Conservation (phyloP, 2,888 invertebrate genomes). For the Agrotis segetum region DNA sequence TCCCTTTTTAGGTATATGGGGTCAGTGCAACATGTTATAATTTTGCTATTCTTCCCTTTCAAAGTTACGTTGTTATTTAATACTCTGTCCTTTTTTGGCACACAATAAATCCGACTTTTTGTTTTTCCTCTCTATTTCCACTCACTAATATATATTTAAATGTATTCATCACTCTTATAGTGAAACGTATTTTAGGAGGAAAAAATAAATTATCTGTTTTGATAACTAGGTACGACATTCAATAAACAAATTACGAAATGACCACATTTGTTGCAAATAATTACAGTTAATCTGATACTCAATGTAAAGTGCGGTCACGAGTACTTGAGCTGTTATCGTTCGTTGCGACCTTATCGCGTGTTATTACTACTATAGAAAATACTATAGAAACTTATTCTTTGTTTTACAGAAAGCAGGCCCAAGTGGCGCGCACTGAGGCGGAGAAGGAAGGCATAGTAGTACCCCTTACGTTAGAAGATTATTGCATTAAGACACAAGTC, state of each 20-base stretch:
- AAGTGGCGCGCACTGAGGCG: slow-evolving; percentile 98
- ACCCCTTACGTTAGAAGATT: slow-evolving; percentile 99
- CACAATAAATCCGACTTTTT: too few relatives aligned
- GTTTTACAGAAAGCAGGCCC: slow-evolving; percentile 97
- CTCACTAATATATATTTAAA: too few relatives aligned
- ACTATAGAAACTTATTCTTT: slow-evolving; percentile 29
- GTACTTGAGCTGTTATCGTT: slow-evolving; percentile 48
- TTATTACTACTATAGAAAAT: slow-evolving; percentile 12
- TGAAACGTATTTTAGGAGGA: background rate
- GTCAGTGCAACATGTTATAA: too few relatives aligned
- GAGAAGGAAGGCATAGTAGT: slow-evolving; percentile 99
- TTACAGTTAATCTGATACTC: slow-evolving; percentile 22
- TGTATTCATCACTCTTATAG: too few relatives aligned
- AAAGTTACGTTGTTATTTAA: too few relatives aligned
- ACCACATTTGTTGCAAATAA: slow-evolving; percentile 36
- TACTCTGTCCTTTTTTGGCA: too few relatives aligned
- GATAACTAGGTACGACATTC: background rate
- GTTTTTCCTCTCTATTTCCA: too few relatives aligned
- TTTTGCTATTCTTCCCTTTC: too few relatives aligned
- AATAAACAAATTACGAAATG: slow-evolving; percentile 18
- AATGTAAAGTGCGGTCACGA: slow-evolving; percentile 37
- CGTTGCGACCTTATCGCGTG: slow-evolving; percentile 32
- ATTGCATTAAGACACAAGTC: slow-evolving; percentile 98
- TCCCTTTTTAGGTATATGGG: background rate
- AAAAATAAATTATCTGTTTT: background rate